Base-by-base conservation (phyloP, 2,888 invertebrate species). In the Sesamia inferens region DNA sequence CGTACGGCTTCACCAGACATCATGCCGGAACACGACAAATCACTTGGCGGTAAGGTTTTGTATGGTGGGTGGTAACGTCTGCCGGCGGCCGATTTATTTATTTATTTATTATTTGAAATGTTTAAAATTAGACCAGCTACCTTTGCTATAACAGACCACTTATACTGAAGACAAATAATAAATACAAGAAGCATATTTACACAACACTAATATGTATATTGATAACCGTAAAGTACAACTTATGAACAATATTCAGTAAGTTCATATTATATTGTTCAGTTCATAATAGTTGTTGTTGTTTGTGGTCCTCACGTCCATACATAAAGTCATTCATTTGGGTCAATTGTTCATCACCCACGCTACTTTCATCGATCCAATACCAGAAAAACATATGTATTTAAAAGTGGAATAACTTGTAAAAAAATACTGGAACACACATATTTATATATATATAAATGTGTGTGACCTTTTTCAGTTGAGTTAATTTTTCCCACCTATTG, bases 311-410 rank as follows among this genome's bases (percentile, higher is more conserved):
- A 62, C 66, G 42, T 72, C 73, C 39, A 66, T 66, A 68, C 54
- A 72, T 66, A 68, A 71, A 66, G 62, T 69, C 65, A 79, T 79
- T 71, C 57, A 83, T 74, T 54, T 74, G 62, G 76, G 71, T 79
- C 80, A 75, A 51, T 71, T 62, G 67, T 58, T 61, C 54, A 65
- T 31, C 58, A 39, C 80, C 58, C 55, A 79, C 71, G 54, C 42
- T 22, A 68, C 62, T 75, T 63, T 75, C 68, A 80, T 80, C 65
- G 75, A 79, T 75, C 74, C 22, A 55, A 67, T 74, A 74, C 75
- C 42, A 66, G 80, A 81, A 83, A 81, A 75, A 57, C 44, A 31
- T 31, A 31, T 31, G 66, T 62, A 68, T 59, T 55, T 62, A 57
- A 39, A 55, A 71, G 62, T 66, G 55, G 70, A 68, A 69, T 63